Conservation (phyloP, 2,113 vertebrate genomes). For the Rallus limicola region DNA sequence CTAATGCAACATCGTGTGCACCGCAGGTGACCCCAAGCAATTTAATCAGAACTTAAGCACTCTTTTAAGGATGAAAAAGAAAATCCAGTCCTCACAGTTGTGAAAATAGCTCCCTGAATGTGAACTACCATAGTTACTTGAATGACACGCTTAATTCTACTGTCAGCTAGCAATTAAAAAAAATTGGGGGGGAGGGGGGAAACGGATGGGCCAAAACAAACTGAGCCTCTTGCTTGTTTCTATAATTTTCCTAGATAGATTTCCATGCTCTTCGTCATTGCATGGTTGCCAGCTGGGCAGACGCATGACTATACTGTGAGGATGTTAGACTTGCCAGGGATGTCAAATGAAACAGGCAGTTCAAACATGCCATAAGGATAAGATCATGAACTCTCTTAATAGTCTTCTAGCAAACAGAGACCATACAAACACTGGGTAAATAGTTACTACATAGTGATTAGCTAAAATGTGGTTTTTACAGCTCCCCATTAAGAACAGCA, state of each 20-base stretch:
- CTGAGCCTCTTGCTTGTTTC: background rate
- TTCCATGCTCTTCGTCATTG: background rate
- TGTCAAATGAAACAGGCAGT: conserved; percentile 19
- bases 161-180: background rate
- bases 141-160: background rate
- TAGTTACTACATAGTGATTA: background rate
- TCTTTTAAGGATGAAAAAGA: conserved; percentile 48
- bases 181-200: too few species aligned
- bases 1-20: conserved; percentile 5
- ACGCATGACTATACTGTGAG: background rate
- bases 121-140: background rate
- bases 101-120: conserved; percentile 24
- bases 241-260: background rate
- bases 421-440: background rate
- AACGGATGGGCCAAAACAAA: too few species aligned
- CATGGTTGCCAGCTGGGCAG: background rate
- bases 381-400: conserved; percentile 50
- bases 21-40: conserved; percentile 44
- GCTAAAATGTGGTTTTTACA: background rate
- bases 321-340: background rate
- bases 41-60: conserved; percentile 55
- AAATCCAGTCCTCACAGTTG: background rate
- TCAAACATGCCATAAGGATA: conserved; percentile 32
- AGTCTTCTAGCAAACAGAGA: conserved; percentile 27
- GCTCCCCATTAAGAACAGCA: background rate